phyloP scores from a whole-genome alignment of 2,113 vertebrate genomes.

The Mus musculus region DNA sequence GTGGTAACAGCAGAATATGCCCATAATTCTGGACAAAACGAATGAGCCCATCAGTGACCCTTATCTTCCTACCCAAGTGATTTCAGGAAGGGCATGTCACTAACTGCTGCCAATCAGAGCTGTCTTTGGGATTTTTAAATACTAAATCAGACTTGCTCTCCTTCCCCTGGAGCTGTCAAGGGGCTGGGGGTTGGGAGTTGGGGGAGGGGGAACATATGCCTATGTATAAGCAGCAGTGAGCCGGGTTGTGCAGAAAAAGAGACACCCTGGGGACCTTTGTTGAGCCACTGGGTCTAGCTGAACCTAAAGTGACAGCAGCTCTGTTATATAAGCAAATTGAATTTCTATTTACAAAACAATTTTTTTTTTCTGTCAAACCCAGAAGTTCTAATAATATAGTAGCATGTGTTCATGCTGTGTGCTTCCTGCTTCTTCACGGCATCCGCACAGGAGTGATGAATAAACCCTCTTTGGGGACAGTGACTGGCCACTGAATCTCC shows the following conservation, averaged over 20 bases:
- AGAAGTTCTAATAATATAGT: slow-evolving; percentile 23
- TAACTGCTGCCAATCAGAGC: background rate
- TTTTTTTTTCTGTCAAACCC: slow-evolving; percentile 25
- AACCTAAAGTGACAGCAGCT: background rate
- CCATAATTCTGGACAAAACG: background rate
- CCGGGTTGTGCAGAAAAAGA: background rate
- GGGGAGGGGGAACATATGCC: too few species aligned
- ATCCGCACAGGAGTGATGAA: background rate
- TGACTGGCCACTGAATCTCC: background rate
- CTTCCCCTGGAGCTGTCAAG: background rate
- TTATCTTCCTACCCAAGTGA: background rate
- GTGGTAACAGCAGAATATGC: background rate
- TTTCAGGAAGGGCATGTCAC: background rate
- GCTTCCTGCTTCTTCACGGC: background rate
- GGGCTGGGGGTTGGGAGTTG: background rate
- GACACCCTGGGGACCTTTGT: background rate
- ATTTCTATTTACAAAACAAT: slow-evolving; percentile 1
- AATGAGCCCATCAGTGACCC: background rate
- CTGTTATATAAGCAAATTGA: slow-evolving; percentile 1
- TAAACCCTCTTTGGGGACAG: background rate
- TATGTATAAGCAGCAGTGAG: background rate
- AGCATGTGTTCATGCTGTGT: background rate
- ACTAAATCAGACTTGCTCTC: background rate
- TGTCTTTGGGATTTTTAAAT: background rate
- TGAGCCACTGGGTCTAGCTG: background rate